A percentile compares a stretch with the other conserved stretches of the same genome.
Evolutionary conservation across 1,140 invertebrate species (phyloP).

Genomic region (Drosophila sproati): DNA sequence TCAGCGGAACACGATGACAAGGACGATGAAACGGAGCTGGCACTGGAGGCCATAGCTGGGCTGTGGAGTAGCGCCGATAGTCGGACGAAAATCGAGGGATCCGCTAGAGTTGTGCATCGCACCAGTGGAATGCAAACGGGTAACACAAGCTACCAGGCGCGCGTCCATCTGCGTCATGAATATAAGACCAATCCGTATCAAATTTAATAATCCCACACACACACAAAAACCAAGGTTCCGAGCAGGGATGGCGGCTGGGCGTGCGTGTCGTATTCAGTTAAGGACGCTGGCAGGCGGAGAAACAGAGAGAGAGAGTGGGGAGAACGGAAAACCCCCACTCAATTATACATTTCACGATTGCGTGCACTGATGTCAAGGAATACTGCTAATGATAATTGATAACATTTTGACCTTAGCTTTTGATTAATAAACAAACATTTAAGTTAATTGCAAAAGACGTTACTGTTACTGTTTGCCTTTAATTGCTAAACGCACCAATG

Average conservation of each 20-base stretch:
- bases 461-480: conserved; percentile 52
- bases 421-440: conserved; percentile 11
- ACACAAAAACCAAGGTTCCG: conserved; percentile 49
- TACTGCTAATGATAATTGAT: conserved; percentile 37
- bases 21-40: conserved; percentile 75
- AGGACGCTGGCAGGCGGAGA: background rate
- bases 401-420: conserved; percentile 69
- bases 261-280: conserved; percentile 69
- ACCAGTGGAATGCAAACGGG: conserved; percentile 61
- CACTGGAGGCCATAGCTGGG: conserved; percentile 79
- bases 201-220: conserved; percentile 33
- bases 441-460: conserved; percentile 47
- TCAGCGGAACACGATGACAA: conserved; percentile 80
- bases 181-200: conserved; percentile 72
- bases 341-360: conserved; percentile 48
- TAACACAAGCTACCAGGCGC: conserved; percentile 76
- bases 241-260: conserved; percentile 75
- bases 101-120: conserved; percentile 72
- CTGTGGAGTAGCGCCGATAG: conserved; percentile 77
- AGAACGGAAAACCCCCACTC: background rate
- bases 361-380: conserved; percentile 34
- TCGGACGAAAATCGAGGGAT: conserved; percentile 76
- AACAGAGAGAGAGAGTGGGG: background rate
- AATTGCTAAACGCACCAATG: conserved; percentile 52
- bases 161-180: conserved; percentile 79